A percentile compares a stretch with the other conserved stretches of the same genome.
These are phyloP conservation scores for Mixornis gularis DNA, from an alignment of 2,113 vertebrate genomes.

Conservation along the genomic window DNA sequence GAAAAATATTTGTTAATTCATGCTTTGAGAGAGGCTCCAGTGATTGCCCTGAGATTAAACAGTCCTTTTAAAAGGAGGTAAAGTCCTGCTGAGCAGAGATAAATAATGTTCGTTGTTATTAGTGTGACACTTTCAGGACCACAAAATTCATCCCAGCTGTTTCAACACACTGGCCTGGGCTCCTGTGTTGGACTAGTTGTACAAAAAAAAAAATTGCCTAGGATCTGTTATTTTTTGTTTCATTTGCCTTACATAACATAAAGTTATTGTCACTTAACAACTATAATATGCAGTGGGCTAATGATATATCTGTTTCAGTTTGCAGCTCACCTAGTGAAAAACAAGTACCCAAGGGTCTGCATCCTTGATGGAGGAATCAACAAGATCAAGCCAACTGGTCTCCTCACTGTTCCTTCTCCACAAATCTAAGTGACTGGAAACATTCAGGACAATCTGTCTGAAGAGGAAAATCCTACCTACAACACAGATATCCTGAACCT, in stretches of 20 bases:
- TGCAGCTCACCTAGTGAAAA: slow-evolving; percentile 88
- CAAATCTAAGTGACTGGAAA: slow-evolving; percentile 80
- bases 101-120: background rate
- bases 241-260: background rate
- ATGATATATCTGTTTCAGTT: slow-evolving; percentile 75
- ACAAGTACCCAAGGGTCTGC: slow-evolving; percentile 88
- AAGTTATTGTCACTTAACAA: background rate
- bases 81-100: background rate
- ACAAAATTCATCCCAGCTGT: background rate
- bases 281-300: background rate
- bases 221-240: background rate
- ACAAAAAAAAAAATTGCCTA: background rate
- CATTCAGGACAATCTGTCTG: background rate
- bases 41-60: background rate
- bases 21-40: background rate
- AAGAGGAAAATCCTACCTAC: background rate
- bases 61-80: background rate
- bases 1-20: background rate
- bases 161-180: background rate
- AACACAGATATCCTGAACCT: background rate
- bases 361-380: slow-evolving; percentile 95
- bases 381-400: slow-evolving; percentile 93
- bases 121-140: background rate
- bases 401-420: slow-evolving; percentile 92
- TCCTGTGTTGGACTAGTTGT: background rate